A percentile compares a stretch with the other conserved stretches of the same genome.
Evolutionary conservation across 2,888 invertebrate genomes (phyloP).

Genomic region (Ormyrus pomaceus): DNA sequence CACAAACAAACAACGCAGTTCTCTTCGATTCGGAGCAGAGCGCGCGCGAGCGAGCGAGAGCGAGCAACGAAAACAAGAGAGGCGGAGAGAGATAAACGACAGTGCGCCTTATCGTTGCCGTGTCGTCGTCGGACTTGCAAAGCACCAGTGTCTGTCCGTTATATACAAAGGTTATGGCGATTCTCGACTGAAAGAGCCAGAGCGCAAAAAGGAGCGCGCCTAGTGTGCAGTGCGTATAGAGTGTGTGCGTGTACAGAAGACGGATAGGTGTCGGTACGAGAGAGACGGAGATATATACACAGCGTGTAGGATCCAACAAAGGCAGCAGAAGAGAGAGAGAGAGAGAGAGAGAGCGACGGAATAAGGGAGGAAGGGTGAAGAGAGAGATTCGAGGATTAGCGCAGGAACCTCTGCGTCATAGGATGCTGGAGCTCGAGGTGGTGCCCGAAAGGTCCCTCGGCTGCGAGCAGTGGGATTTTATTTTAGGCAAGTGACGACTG

Average conservation of each 20-base stretch:
- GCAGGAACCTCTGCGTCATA: conserved; percentile 38
- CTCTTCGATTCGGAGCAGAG: conserved; percentile 31
- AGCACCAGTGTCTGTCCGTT: no score
- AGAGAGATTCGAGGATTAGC: conserved; percentile 22
- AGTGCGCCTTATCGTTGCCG: no score
- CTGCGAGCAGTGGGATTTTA: conserved; percentile 98
- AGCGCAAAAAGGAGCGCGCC: not conserved
- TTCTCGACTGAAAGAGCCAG: conserved; percentile 9
- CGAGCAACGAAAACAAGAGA: not conserved
- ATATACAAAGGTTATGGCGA: conserved; percentile 38
- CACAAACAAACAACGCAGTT: conserved; percentile 64
- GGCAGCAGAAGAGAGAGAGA: not conserved
- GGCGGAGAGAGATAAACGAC: not conserved
- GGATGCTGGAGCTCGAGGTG: conserved; percentile 97
- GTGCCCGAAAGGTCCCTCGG: conserved; percentile 96
- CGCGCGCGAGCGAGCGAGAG: not conserved
- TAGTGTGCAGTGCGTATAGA: not conserved
- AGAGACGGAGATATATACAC: not conserved
- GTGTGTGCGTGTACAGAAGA: conserved; percentile 11
- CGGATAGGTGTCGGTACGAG: conserved; percentile 1
- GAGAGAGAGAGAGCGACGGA: not conserved
- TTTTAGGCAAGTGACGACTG: conserved; percentile 85
- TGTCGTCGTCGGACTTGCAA: no score
- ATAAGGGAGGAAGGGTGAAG: not conserved
- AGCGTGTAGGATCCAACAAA: conserved; percentile 13